Conservation (phyloP, 2,888 invertebrate genomes). For the Ceriagrion tenellum region DNA sequence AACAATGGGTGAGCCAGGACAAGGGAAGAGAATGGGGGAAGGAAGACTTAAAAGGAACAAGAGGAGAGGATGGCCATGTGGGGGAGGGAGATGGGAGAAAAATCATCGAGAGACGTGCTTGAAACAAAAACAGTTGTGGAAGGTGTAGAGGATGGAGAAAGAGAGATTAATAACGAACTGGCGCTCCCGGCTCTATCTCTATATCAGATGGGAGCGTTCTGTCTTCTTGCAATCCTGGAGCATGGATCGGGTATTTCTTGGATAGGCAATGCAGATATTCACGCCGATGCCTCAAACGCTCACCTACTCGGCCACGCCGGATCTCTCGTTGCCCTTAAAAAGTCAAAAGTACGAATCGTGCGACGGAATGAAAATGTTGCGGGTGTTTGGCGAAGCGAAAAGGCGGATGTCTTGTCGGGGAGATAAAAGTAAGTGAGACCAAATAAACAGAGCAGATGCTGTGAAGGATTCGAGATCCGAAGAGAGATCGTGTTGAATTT, state of each 20-base stretch:
- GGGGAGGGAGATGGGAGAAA: not conserved
- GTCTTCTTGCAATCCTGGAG: not conserved
- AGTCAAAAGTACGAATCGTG: not conserved
- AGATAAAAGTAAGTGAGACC: not conserved
- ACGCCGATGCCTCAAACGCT: not conserved
- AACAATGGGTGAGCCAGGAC: constrained; percentile 48
- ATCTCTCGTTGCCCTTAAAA: not conserved
- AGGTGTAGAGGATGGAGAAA: not conserved
- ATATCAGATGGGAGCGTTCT: not conserved
- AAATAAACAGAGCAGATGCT: not conserved
- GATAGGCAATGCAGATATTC: not conserved
- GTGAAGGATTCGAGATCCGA: not conserved
- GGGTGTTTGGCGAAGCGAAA: not conserved
- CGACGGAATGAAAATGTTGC: not conserved
- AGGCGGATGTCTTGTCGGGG: not conserved
- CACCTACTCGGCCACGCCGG: not conserved
- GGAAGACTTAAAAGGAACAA: not conserved
- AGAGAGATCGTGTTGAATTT: no score
- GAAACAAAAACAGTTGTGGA: constrained; percentile 23
- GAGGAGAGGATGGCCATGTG: not conserved
- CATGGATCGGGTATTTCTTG: not conserved
- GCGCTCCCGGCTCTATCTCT: not conserved
- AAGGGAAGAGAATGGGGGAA: not conserved
- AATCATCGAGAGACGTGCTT: not conserved
- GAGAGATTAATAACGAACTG: constrained; percentile 12